phyloP scores from a whole-genome alignment of 1,140 invertebrate genomes.

The Linepithema humile region DNA sequence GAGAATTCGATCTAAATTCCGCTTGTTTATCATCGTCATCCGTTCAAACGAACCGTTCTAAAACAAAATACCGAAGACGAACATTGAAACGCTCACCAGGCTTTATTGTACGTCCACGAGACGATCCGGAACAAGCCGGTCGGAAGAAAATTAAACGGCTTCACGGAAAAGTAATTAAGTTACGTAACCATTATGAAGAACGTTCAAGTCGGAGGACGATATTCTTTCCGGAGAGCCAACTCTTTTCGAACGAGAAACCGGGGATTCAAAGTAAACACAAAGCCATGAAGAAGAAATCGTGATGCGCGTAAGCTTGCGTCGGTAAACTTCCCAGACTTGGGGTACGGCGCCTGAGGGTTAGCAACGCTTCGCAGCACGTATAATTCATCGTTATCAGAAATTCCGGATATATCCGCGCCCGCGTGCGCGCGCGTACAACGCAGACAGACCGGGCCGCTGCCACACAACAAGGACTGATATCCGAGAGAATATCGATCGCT shows the following conservation, averaged over 20 bases:
- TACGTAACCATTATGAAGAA: constrained; percentile 21
- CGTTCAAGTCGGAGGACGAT: neutral
- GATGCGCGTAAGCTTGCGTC: neutral
- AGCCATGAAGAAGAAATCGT: neutral
- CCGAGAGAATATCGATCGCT: constrained; percentile 44
- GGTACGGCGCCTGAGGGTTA: neutral
- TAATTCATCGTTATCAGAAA: constrained; percentile 50
- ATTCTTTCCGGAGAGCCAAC: neutral
- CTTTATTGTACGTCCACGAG: constrained; percentile 10
- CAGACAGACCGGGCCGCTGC: neutral
- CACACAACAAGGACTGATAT: constrained; percentile 23
- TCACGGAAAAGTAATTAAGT: constrained; percentile 14
- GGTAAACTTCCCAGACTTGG: neutral
- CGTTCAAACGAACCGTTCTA: neutral
- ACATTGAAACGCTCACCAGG: neutral
- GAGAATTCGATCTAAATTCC: constrained; percentile 56
- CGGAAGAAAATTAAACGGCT: constrained; percentile 29
- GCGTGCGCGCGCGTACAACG: neutral
- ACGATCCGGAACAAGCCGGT: constrained; percentile 14
- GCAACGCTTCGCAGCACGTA: neutral
- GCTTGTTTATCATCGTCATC: constrained; percentile 11
- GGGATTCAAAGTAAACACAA: neutral
- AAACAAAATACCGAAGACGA: constrained; percentile 6
- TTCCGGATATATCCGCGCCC: constrained; percentile 2
- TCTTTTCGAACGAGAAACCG: neutral